Base-by-base conservation (phyloP, 2,888 invertebrate species). In the Nemotelus pantherinus region DNA sequence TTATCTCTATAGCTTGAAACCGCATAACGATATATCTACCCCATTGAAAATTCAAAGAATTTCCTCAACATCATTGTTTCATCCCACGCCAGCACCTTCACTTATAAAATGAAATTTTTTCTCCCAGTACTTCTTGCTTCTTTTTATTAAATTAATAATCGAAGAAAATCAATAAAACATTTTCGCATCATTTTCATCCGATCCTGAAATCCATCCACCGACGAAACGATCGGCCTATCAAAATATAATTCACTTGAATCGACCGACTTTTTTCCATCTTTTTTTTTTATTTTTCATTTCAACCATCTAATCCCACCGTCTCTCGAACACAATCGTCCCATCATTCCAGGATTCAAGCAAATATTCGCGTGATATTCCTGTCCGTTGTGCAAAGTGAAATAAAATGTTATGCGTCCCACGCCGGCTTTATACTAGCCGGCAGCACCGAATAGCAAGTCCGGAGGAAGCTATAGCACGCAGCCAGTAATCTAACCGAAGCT, bases 361-460 rank as follows among this genome's bases (percentile, higher is more conserved):
- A 25, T 25, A 25, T 25, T 4, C 7, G 60, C 41, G 25, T 3
- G 2, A 60, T 43, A 60, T 7, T 60, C 60, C 39, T 60, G 25
- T 7, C 50, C 9, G 5, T 1, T 50, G 6, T 41, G 25, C 60
- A 55, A 70, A 55, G n/a, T 45, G 50, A 10, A 63, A 70, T 70
- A 70, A 70, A 70, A 70, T 53, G 70, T 70, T 70, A 70, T 70
- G 25, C 25, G 70, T 70, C 55, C 53, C 55, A 45, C 47, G 25
- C 45, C 47, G n/a, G n/a, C n/a, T n/a, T n/a, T n/a, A n/a, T n/a
- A n/a, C n/a, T n/a, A n/a, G n/a, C n/a, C n/a, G 65, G n/a, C 25
- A 47, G 48, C 57, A 41, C 45, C 2, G 50, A 67, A 10, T 60
- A 60, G 60, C 60, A 67, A 64, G 64, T 64, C 25, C 48, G n/a